Base-by-base conservation (phyloP, 1,140 invertebrate genomes). In the Penaeus japonicus region DNA sequence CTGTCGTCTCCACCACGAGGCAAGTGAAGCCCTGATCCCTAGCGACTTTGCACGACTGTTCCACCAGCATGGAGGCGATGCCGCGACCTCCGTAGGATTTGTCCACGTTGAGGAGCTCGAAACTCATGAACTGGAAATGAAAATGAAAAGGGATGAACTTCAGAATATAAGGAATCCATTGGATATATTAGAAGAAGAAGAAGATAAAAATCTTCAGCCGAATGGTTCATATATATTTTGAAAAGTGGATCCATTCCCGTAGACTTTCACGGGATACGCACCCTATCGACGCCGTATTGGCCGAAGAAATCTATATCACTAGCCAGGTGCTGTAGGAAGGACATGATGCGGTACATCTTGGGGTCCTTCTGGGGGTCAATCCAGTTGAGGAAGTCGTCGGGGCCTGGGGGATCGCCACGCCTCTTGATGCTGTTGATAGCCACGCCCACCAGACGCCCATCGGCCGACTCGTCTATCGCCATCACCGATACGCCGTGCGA, bases 401-500 rank as follows among this genome's bases (percentile, higher is more conserved):
- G 90, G 3, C 90, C 90, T 0, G 87, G 89, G 5, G 82, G 39
- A 35, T 90, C 82, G 0, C 86, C 87, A 0, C 81, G 85, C 62
- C 65, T 87, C 55, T 90, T 90, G 47, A 91, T 85, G 80, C 86
- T 89, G 89, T 91, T 91, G 77, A 91, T 89, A 54, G 91, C 90
- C 70, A 91, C 90, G 2, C 91, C 91, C 1, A 91, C 91, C 55
- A 91, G 73, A 22, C 89, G 84, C 47, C 89, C 87, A n/a, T 90
- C 62, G 39, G 87, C 83, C 20, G 90, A 73, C 80, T 91, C 91
- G 78, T 91, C 91, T 77, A 90, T 84, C 47, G 91, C 91, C 82
- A 90, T 89, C 35, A 91, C 86, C 12, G 91, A 91, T 10, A 91
- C 90, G 18, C 86, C 88, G 84, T 91, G 90, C 18, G 77, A 81